Evolutionary conservation across 2,888 invertebrate genomes (phyloP).

Genomic region (Taphrorychus bicolor): DNA sequence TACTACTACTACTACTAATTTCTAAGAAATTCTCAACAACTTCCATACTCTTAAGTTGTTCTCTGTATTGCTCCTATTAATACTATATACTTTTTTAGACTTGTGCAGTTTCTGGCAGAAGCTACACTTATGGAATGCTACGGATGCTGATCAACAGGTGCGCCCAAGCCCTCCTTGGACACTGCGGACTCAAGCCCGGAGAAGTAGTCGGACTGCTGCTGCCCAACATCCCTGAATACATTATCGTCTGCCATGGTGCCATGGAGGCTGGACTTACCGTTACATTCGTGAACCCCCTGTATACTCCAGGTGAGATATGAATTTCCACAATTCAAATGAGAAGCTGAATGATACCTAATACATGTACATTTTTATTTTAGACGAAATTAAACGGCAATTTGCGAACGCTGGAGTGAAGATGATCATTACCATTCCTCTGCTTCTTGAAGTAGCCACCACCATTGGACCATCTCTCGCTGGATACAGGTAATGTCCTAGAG

Average conservation of each 20-base stretch:
- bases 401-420: conserved; percentile 68
- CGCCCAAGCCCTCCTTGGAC: conserved; percentile 65
- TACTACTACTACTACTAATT: too few relatives aligned
- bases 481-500: conserved; percentile 57
- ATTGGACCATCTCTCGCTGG: conserved; percentile 64
- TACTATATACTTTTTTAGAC: conserved; percentile 61
- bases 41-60: not conserved
- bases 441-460: conserved; percentile 67
- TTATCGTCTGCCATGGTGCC: conserved; percentile 71
- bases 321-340: conserved; percentile 25
- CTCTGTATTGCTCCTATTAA: not conserved
- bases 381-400: conserved; percentile 71
- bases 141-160: conserved; percentile 64
- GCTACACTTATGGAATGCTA: conserved; percentile 70
- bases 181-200: conserved; percentile 66
- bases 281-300: conserved; percentile 74
- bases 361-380: conserved; percentile 58
- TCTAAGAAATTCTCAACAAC: too few relatives aligned
- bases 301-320: conserved; percentile 73
- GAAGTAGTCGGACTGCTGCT: conserved; percentile 72
- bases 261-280: conserved; percentile 70
- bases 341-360: not conserved
- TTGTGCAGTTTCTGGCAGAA: conserved; percentile 71
- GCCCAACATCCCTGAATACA: conserved; percentile 76
- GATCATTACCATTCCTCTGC: conserved; percentile 69